These are phyloP conservation scores for Aurelia aurita complex sp. Pacific DNA, from an alignment of 30 jellyfish, hydroid and myxozoan species.

Conservation along the genomic window DNA sequence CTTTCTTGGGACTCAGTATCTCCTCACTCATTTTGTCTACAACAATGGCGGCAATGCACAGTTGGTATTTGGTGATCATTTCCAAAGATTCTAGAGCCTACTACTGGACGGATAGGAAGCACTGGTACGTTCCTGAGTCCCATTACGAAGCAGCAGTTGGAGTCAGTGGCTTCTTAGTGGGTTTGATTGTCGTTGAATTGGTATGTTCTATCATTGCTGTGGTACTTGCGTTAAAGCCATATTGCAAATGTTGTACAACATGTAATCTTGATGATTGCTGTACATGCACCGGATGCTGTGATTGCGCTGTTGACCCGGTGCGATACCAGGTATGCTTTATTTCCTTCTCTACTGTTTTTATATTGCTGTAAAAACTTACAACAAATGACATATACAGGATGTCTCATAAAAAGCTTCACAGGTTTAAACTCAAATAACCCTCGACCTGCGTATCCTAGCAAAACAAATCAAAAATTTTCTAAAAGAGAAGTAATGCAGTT, in stretches of 20 bases:
- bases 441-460: too few species aligned
- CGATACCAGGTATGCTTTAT: too few species aligned
- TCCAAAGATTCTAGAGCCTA: too few species aligned
- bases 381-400: too few species aligned
- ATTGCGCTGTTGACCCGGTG: slow-evolving; percentile 10
- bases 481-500: too few species aligned
- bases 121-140: neutral
- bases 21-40: slow-evolving; percentile 19
- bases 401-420: too few species aligned
- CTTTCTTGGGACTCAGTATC: slow-evolving; percentile 27
- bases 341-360: too few species aligned
- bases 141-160: neutral
- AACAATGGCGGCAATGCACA: neutral
- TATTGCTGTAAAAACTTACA: too few species aligned
- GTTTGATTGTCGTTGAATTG: slow-evolving; percentile 10
- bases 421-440: too few species aligned
- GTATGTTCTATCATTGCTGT: slow-evolving; percentile 17
- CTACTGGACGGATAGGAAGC: neutral
- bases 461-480: too few species aligned
- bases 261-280: slow-evolving; percentile 28
- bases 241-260: slow-evolving; percentile 33
- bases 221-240: slow-evolving; percentile 32
- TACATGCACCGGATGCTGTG: slow-evolving; percentile 43
- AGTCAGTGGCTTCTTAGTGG: neutral
- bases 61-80: neutral